Percentiles rank a stretch among this genome's conserved stretches.
Evolutionary conservation across 2,113 vertebrate species (phyloP).

Genomic region (Azemiops feae): DNA sequence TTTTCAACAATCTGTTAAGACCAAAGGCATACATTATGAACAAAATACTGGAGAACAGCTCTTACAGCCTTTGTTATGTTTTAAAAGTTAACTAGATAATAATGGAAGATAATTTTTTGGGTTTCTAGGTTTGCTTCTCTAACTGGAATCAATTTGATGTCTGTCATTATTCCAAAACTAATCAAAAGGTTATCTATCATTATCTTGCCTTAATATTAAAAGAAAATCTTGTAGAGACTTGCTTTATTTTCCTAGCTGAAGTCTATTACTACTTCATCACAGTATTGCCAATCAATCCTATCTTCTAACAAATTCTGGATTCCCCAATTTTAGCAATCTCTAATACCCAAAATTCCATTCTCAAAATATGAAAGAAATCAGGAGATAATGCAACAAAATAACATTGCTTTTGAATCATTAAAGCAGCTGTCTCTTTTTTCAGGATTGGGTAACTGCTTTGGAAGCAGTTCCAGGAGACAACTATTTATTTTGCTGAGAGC

Average conservation of each 20-base stretch:
- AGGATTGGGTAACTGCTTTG: not conserved
- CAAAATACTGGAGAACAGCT: not conserved
- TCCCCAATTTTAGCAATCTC: not conserved
- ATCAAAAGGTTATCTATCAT: not conserved
- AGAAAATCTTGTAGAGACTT: not conserved
- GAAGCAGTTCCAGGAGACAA: not conserved
- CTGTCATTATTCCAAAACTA: not conserved
- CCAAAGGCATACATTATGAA: not conserved
- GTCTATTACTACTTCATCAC: not conserved
- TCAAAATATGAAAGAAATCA: not conserved
- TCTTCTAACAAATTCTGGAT: not conserved
- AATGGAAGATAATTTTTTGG: not conserved
- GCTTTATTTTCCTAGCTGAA: not conserved
- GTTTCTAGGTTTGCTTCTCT: not conserved
- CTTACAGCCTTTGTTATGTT: not conserved
- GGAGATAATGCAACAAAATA: not conserved
- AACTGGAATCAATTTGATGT: not conserved
- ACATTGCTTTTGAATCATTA: not conserved
- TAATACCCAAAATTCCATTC: not conserved
- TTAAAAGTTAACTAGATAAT: not conserved
- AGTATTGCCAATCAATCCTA: not conserved
- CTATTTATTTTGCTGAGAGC: not conserved
- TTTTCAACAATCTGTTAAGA: constrained; percentile 68
- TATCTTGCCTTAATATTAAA: not conserved
- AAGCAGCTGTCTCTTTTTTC: not conserved